These are phyloP conservation scores for Pseudomyrmex pallidus DNA, from an alignment of 1,140 invertebrate genomes.

Conservation along the genomic window DNA sequence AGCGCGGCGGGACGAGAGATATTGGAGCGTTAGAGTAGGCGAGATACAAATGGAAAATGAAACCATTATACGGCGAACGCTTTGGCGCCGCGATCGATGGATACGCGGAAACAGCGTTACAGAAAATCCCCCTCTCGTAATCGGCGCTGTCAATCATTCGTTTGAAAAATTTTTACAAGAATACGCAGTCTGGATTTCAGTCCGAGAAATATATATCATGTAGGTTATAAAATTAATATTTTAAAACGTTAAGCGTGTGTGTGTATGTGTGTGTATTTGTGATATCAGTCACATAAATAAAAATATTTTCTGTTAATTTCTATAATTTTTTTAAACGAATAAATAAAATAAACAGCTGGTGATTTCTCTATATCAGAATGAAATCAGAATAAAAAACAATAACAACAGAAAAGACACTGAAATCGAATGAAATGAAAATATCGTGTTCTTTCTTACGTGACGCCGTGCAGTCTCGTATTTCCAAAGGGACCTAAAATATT, in stretches of 20 bases:
- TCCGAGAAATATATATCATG: background rate
- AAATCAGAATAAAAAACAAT: background rate
- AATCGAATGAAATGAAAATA: background rate
- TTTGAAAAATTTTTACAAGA: slow-evolving; percentile 5
- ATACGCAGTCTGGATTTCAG: background rate
- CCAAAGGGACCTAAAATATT: slow-evolving; percentile 70
- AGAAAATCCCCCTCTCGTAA: slow-evolving; percentile 33
- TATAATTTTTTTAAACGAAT: too few species aligned
- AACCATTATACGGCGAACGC: slow-evolving; percentile 44
- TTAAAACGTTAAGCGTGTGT: too few species aligned
- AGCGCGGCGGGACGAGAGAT: slow-evolving; percentile 33
- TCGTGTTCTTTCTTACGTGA: slow-evolving; percentile 12
- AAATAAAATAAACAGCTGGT: too few species aligned
- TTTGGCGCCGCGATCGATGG: slow-evolving; percentile 63
- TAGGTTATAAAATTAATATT: too few species aligned
- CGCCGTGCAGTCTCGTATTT: slow-evolving; percentile 39
- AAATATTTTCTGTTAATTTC: too few species aligned
- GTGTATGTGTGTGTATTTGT: too few species aligned
- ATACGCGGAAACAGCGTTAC: slow-evolving; percentile 19
- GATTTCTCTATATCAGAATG: too few species aligned
- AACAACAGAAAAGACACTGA: slow-evolving; percentile 26
- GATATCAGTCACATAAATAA: too few species aligned
- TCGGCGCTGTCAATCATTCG: background rate
- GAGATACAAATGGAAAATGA: slow-evolving; percentile 57
- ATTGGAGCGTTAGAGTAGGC: slow-evolving; percentile 40